Conservation (phyloP, 2,113 vertebrate genomes). For the Gnathonemus echidnorhynchus region DNA sequence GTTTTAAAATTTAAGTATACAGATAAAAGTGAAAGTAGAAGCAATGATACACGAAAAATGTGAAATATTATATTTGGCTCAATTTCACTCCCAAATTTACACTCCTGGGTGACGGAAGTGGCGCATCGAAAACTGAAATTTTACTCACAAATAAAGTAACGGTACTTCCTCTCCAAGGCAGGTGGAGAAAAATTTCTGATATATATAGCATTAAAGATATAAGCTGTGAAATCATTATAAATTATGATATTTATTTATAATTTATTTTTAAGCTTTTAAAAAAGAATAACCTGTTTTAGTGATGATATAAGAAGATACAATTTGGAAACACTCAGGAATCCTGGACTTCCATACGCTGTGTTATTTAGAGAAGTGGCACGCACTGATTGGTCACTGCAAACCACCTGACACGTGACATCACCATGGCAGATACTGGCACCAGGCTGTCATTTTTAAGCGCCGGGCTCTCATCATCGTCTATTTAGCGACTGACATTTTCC, state of each 20-base stretch:
- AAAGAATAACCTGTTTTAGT: background rate
- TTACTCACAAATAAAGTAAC: background rate
- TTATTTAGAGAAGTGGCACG: background rate
- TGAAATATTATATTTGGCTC: background rate
- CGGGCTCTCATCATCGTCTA: constrained; percentile 1
- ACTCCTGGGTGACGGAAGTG: background rate
- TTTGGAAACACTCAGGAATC: background rate
- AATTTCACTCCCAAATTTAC: background rate
- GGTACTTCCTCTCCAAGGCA: background rate
- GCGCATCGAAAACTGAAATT: background rate
- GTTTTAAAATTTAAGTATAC: background rate
- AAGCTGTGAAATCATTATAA: background rate
- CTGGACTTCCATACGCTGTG: no score
- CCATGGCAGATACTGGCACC: background rate
- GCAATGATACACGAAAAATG: background rate
- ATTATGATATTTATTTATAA: background rate
- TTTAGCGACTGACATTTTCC: constrained; percentile 2
- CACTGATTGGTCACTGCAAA: background rate
- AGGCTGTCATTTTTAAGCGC: constrained; percentile 3
- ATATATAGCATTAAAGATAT: background rate
- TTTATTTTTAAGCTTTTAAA: background rate
- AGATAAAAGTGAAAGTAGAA: background rate
- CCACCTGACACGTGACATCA: background rate
- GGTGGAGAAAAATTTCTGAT: background rate
- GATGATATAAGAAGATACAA: background rate